These are phyloP conservation scores for Drosophila lacertosa DNA, from an alignment of 1,140 invertebrate genomes.

Conservation along the genomic window DNA sequence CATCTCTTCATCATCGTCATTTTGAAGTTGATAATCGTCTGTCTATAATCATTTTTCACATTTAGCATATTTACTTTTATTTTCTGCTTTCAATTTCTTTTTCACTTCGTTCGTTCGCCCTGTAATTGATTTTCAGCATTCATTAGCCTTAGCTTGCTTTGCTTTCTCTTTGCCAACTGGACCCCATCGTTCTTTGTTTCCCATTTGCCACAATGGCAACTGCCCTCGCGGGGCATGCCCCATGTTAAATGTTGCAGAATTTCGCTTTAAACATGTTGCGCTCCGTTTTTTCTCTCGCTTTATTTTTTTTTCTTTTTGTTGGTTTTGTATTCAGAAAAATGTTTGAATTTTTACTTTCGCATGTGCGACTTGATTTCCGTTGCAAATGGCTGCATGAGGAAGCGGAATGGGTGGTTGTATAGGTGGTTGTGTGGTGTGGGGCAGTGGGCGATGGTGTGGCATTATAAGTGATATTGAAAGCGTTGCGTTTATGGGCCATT, in stretches of 20 bases:
- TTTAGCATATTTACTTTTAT: background rate
- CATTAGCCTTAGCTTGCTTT: constrained; percentile 56
- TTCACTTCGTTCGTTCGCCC: constrained; percentile 39
- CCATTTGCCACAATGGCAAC: constrained; percentile 23
- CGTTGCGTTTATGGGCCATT: constrained; percentile 75
- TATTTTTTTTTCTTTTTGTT: constrained; percentile 16
- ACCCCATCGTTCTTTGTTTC: constrained; percentile 51
- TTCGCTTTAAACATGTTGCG: constrained; percentile 60
- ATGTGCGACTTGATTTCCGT: constrained; percentile 81
- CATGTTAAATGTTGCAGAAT: constrained; percentile 74
- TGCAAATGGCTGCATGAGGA: constrained; percentile 62
- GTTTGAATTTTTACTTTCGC: constrained; percentile 80
- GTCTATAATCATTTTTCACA: too few species aligned
- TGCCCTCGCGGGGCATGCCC: constrained; percentile 3
- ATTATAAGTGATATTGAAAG: constrained; percentile 81
- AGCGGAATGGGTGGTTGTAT: background rate
- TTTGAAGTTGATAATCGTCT: too few species aligned
- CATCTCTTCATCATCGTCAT: too few species aligned
- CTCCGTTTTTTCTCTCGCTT: constrained; percentile 12
- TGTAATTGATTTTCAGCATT: constrained; percentile 79
- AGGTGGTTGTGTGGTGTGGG: background rate
- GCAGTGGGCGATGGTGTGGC: too few species aligned
- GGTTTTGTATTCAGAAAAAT: constrained; percentile 50
- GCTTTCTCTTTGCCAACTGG: constrained; percentile 35
- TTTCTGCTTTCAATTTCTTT: constrained; percentile 3